Percentiles rank a stretch among this genome's conserved stretches.
phyloP scores from a whole-genome alignment of 1,140 invertebrate species.

The Parapsyche elsis region DNA sequence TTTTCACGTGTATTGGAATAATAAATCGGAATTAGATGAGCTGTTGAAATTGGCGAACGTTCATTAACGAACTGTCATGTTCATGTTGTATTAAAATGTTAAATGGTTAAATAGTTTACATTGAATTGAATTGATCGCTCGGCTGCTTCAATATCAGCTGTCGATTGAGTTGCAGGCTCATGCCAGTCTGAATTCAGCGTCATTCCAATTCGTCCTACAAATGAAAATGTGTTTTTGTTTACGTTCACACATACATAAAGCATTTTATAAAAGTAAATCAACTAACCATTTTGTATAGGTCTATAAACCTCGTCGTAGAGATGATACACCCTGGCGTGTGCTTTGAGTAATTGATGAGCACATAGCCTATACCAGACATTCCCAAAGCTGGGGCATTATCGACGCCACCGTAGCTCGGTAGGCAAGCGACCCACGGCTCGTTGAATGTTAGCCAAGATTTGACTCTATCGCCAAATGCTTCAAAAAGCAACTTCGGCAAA shows the following conservation, averaged over 20 bases:
- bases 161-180: constrained; percentile 62
- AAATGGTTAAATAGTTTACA: constrained; percentile 56
- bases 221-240: neutral
- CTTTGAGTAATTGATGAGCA: constrained; percentile 66
- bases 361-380: constrained; percentile 62
- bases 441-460: constrained; percentile 60
- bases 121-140: constrained; percentile 67
- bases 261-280: neutral
- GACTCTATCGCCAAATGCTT: constrained; percentile 62
- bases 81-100: neutral
- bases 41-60: neutral
- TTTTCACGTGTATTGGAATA: neutral
- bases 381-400: constrained; percentile 60
- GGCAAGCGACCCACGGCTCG: constrained; percentile 57
- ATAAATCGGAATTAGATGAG: neutral
- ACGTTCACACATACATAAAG: neutral
- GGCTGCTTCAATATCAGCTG: constrained; percentile 63
- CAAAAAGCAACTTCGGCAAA: constrained; percentile 63
- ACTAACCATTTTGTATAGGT: constrained; percentile 63
- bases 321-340: constrained; percentile 68
- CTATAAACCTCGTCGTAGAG: constrained; percentile 71
- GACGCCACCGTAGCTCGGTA: constrained; percentile 56
- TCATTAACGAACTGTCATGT: neutral
- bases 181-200: constrained; percentile 66
- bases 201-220: constrained; percentile 66